These are phyloP conservation scores for Rugalucina vietnamica DNA, from an alignment of 2,888 invertebrate species.

Conservation along the genomic window DNA sequence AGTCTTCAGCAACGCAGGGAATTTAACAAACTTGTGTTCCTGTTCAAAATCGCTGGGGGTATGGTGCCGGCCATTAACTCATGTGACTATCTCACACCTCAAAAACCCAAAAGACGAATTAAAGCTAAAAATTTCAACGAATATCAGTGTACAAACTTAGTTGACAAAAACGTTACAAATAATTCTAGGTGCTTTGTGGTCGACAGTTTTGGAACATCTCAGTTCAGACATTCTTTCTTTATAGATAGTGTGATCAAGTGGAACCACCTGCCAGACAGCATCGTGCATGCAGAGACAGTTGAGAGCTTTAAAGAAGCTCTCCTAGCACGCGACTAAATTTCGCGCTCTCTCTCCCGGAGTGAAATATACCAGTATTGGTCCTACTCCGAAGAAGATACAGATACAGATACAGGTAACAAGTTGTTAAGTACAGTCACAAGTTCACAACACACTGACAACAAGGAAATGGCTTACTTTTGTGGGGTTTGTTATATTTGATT, in stretches of 20 bases:
- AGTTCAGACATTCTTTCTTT: conserved; percentile 2
- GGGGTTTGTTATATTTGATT: too few relatives aligned
- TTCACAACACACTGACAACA: too few relatives aligned
- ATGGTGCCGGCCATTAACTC: not conserved
- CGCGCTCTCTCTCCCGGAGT: too few relatives aligned
- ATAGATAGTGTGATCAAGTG: not conserved
- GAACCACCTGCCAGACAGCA: not conserved
- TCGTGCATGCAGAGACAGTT: too few relatives aligned
- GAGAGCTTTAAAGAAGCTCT: too few relatives aligned
- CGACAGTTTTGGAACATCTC: not conserved
- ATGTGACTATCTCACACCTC: not conserved
- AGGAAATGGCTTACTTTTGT: too few relatives aligned
- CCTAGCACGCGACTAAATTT: too few relatives aligned
- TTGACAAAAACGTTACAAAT: not conserved
- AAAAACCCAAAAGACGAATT: not conserved
- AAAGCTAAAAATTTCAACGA: not conserved
- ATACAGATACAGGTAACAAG: too few relatives aligned
- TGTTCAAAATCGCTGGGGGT: not conserved
- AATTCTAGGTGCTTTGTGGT: not conserved
- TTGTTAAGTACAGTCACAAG: too few relatives aligned
- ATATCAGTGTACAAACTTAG: not conserved
- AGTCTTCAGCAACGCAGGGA: not conserved
- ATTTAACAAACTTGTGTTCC: not conserved
- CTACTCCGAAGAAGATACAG: too few relatives aligned
- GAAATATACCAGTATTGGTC: too few relatives aligned